phyloP scores from a whole-genome alignment of 1,140 invertebrate species.

The Gyrodactylus salaris region DNA sequence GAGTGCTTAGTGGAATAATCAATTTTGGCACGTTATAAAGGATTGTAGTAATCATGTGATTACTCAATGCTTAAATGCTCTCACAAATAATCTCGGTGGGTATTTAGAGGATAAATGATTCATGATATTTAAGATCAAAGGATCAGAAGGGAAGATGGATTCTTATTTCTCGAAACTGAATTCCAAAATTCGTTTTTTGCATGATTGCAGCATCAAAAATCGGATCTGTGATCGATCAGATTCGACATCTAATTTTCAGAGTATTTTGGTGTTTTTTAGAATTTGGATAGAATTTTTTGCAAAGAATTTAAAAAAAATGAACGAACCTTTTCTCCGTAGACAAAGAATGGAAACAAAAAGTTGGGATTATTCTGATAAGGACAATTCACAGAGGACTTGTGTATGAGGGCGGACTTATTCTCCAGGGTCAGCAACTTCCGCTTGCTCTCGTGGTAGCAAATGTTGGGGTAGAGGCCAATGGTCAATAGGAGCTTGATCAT shows the following conservation, averaged over 20 bases:
- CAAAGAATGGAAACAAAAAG: constrained; percentile 72
- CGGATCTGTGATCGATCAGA: too few relatives aligned
- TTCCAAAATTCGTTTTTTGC: too few relatives aligned
- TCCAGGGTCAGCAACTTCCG: constrained; percentile 74
- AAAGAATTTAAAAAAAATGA: not conserved
- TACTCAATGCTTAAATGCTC: too few relatives aligned
- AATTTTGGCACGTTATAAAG: not conserved
- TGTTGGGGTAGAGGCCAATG: constrained; percentile 73
- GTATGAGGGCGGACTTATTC: constrained; percentile 58
- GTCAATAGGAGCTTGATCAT: constrained; percentile 34
- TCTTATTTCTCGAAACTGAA: too few relatives aligned
- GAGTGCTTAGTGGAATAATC: not conserved
- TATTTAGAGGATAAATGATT: too few relatives aligned
- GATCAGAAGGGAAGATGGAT: too few relatives aligned
- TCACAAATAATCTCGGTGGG: too few relatives aligned
- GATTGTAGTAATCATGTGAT: too few relatives aligned
- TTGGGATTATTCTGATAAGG: constrained; percentile 33
- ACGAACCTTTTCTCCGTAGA: constrained; percentile 66
- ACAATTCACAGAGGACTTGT: constrained; percentile 85
- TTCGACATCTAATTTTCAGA: not conserved
- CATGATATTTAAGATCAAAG: too few relatives aligned
- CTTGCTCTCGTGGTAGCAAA: constrained; percentile 72
- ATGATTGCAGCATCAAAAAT: too few relatives aligned
- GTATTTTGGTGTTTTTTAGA: not conserved
- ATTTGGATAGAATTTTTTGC: not conserved